Percentiles rank a stretch among this genome's conserved stretches.
These are phyloP conservation scores for Chrysaora quinquecirrha DNA, from an alignment of 30 jellyfish, hydroid and myxozoan species.

Conservation along the genomic window DNA sequence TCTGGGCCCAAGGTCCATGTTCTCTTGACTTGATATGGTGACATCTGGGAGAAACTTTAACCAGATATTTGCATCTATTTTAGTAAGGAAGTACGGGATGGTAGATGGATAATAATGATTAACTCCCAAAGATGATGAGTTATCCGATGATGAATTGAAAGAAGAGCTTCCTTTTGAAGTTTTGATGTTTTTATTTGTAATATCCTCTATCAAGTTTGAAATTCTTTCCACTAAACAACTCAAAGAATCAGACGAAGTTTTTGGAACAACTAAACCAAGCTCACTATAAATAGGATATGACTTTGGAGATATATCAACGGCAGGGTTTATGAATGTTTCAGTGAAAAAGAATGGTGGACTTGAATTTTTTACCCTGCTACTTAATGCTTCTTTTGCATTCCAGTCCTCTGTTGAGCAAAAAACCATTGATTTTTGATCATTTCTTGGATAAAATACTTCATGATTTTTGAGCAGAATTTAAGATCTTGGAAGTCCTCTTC, in stretches of 20 bases:
- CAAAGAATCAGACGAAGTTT: background rate
- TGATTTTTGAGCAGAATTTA: too few species aligned
- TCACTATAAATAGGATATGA: slow-evolving; percentile 45
- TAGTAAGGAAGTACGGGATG: slow-evolving; percentile 34
- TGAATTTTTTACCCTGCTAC: background rate
- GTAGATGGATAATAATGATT: background rate
- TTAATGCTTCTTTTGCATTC: background rate
- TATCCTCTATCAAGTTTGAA: background rate
- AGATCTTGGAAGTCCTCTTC: too few species aligned
- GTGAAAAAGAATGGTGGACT: background rate
- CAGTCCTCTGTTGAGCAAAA: background rate
- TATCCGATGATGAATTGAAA: background rate
- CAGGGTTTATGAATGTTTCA: slow-evolving; percentile 36
- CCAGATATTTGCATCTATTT: slow-evolving; percentile 38
- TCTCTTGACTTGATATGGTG: slow-evolving; percentile 29
- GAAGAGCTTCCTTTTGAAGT: background rate
- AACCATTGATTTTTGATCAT: background rate
- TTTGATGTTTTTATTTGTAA: background rate
- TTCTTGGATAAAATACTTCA: too few species aligned
- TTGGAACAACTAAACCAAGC: background rate
- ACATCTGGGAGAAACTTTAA: slow-evolving; percentile 33
- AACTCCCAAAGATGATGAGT: background rate
- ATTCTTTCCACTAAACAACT: slow-evolving; percentile 1
- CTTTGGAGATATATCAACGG: slow-evolving; percentile 37
- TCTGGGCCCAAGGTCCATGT: background rate